Conservation (phyloP, 2,113 vertebrate species). For the Clarias magur region DNA sequence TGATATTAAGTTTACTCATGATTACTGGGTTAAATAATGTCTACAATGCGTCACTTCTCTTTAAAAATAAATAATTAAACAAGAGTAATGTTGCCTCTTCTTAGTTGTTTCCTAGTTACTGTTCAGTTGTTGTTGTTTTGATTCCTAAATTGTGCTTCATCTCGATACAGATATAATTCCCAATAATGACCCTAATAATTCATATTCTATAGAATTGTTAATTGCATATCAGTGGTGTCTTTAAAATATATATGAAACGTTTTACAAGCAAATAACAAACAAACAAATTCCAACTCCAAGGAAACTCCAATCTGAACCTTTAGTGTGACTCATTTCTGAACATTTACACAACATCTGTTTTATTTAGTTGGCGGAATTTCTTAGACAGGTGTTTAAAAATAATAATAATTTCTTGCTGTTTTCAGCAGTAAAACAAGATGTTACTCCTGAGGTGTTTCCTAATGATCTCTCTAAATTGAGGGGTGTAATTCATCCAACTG, state of each 20-base stretch:
- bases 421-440: slow-evolving; percentile 15
- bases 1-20: background rate
- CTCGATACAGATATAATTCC: background rate
- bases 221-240: background rate
- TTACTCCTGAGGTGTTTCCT: background rate
- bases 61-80: background rate
- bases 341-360: background rate
- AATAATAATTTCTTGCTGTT: background rate
- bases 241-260: background rate
- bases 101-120: background rate
- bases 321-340: slow-evolving; percentile 1
- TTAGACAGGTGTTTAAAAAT: slow-evolving; percentile 5
- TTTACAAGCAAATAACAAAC: slow-evolving; percentile 10
- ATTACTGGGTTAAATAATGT: background rate
- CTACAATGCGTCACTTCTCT: background rate
- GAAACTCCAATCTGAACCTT: background rate
- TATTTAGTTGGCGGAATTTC: background rate
- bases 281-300: slow-evolving; percentile 4
- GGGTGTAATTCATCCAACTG: background rate
- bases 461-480: background rate
- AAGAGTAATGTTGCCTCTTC: background rate
- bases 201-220: background rate
- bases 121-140: background rate
- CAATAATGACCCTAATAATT: background rate
- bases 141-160: background rate